These are phyloP conservation scores for Manis javanica DNA, from an alignment of 2,797 vertebrate species.

Conservation along the genomic window DNA sequence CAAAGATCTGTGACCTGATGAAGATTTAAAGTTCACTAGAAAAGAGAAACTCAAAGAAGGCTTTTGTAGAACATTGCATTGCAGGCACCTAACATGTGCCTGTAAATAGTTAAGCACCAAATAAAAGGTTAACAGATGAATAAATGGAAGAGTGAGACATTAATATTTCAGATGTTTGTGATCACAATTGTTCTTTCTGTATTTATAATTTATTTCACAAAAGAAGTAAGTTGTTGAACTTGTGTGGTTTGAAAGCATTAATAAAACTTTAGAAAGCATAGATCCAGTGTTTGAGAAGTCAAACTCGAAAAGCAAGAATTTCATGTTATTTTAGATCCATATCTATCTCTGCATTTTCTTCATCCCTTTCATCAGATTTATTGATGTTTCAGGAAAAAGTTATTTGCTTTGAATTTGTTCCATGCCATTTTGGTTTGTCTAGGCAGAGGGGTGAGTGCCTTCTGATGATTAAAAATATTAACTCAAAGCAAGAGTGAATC, in stretches of 20 bases:
- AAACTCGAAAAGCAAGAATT: not conserved
- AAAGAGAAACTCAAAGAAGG: not conserved
- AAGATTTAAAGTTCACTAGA: not conserved
- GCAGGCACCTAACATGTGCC: not conserved
- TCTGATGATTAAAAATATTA: not conserved
- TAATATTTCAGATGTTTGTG: not conserved
- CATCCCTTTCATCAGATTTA: not conserved
- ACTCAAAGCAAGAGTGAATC: not conserved
- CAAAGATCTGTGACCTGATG: not conserved
- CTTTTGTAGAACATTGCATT: not conserved
- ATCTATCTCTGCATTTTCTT: not conserved
- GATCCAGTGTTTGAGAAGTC: not conserved
- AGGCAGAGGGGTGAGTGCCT: not conserved
- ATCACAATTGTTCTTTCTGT: not conserved
- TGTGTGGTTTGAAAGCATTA: not conserved
- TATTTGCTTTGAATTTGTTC: constrained; percentile 13
- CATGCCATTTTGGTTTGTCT: constrained; percentile 14
- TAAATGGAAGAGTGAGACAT: not conserved
- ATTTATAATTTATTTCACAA: not conserved
- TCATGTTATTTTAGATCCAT: not conserved
- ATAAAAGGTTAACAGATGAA: not conserved
- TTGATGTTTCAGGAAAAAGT: not conserved
- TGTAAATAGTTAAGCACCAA: not conserved
- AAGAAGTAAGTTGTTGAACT: not conserved
- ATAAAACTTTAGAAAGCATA: not conserved